Evolutionary conservation across 2,113 vertebrate genomes (phyloP), one percentile per base, ranked within the genome.

Genomic region (Neotragus moschatus): DNA sequence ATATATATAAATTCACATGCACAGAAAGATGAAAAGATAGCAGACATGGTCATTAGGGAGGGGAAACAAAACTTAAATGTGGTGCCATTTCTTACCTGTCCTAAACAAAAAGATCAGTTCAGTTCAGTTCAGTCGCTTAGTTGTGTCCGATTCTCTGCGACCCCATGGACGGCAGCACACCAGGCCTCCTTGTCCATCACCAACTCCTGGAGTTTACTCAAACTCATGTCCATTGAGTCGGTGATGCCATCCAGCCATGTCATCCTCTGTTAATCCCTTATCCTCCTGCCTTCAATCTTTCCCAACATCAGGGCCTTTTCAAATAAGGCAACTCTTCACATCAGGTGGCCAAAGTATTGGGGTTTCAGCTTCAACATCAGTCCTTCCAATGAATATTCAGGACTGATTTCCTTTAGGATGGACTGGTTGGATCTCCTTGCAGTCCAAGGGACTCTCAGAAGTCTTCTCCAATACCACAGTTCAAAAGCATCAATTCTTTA

Each of bases 181-280:
- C n/a, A 23, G 19, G n/a, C 66, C n/a, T 70, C 66, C 19, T 10
- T 70, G 66, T 70, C 66, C n/a, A 70, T 70, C 66, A 70, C n/a
- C 5, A 39, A 6, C 10, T 39, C 4, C 63, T 0, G 0, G 63
- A 70, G 17, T 36, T 36, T 12, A 23, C 4, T 70, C n/a, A 70
- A 11, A 70, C 66, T 36, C 66, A 70, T 11, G 5, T 70, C 63
- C 19, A 70, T 36, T 21, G 19, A 11, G 9, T 70, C 0, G 0
- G 9, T 70, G n/a, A 70, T 70, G 63, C 63, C 63, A 70, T 70
- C 66, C n/a, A 39, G 0, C 9, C n/a, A 39, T 39, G 1, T 70
- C 63, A 39, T 70, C 19, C n/a, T 39, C 19, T 70, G n/a, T 70
- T 6, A 2, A 12, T n/a, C 19, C 19, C n/a, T 70, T 70, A n/a